Evolutionary conservation across 1,140 invertebrate genomes (phyloP), one percentile per base, ranked within the genome.

Genomic region (Solen grandis): DNA sequence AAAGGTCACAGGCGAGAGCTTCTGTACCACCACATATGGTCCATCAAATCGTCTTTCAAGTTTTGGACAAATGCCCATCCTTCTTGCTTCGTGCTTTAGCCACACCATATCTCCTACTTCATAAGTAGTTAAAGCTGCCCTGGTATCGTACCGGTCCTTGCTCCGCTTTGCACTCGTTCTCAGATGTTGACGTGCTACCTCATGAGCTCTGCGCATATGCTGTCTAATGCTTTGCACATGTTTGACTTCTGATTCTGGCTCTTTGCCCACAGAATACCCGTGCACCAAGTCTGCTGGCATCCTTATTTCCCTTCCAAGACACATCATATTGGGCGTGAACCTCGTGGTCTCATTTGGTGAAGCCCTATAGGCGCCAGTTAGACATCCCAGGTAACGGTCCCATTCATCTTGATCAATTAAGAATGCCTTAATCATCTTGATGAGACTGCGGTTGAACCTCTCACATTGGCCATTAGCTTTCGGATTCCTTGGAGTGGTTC

Each of bases 401-500:
- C n/a, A n/a, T n/a, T n/a, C n/a, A n/a, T n/a, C n/a, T n/a, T 59
- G 55, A 8, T 59, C 55, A 10, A 27, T 25, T 8, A 59, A 8
- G 5, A 19, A 59, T 14, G 8, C 55, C 22, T 25, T 14, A 19
- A 59, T 27, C 55, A 59, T 59, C 22, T 59, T 59, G 8, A 59
- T 59, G 8, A 59, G 10, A 22, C 14, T 19, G 22, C 55, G 55
- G 27, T 59, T 8, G 22, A 59, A 59, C 5, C n/a, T n/a, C n/a
- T n/a, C n/a, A n/a, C n/a, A n/a, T n/a, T n/a, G n/a, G n/a, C n/a
- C n/a, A n/a, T n/a, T 59, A 5, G 55, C 55, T 59, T 59, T 59
- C 8, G 55, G 55, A 25, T 59, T 59, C 25, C 55, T 59, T 0
- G 77, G 29, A 0, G 72, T 54, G 8, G 59, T 76, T 27, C 73